Base-by-base conservation (phyloP, 2,113 vertebrate genomes). In the Lonchura striata region DNA sequence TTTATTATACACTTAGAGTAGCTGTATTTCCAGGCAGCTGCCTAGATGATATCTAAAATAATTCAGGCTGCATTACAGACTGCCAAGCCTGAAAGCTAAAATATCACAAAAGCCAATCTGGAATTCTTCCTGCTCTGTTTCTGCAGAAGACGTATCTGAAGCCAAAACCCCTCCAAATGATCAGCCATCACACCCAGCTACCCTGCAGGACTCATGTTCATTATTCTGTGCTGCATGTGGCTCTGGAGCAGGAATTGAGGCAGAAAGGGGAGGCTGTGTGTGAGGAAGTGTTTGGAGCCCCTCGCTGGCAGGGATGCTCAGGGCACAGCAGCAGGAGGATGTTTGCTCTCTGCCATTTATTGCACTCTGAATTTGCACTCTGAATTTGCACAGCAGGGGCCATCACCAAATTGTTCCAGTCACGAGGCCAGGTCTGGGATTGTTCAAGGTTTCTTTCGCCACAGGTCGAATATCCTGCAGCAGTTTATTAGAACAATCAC, bases 11-110 rank as follows among this genome's bases (percentile, higher is more conserved):
- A 35, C 24, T 85, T 33, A 37, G 10, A 86, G 46, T 35, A 21
- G 42, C 39, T 69, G n/a, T 21, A 80, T 69, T 94, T 88, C 59
- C 85, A 95, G 50, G 75, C 57, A 93, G 57, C 30, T 93, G 79
- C 70, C 39, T 46, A 72, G 54, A 86, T 80, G 59, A n/a, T 20
- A 91, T 54, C 65, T 79, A 39, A 95, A 94, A 88, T 74, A 85
- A 70, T 60, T 54, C 71, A 50, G 14, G 52, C 33, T 83, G 35
- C 6, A 6, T 54, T 77, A 82, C 2, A 16, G 19, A 39, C 46
- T 44, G n/a, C 10, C 33, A 59, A 64, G 44, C 41, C 46, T 72
- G 65, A 79, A 85, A 69, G 63, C 66, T 72, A 13, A 57, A 87
- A 50, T 28, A 49, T 39, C 3, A 16, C 27, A 30, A 63, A 80